Evolutionary conservation across 2,888 invertebrate genomes (phyloP).

Genomic region (Vanessa cardui): DNA sequence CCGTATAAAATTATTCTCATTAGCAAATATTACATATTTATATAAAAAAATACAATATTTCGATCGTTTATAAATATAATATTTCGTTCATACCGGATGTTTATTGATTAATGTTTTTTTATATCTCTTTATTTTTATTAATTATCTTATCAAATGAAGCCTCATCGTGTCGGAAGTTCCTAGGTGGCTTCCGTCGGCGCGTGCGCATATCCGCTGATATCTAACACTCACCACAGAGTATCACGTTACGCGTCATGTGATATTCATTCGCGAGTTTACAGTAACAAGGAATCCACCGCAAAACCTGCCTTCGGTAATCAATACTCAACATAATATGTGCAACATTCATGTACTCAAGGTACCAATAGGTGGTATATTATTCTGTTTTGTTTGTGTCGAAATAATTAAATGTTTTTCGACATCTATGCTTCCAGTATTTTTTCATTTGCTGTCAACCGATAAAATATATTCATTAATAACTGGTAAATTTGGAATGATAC

Average conservation of each 20-base stretch:
- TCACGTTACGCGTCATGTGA: slow-evolving; percentile 53
- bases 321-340: slow-evolving; percentile 34
- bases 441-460: no score
- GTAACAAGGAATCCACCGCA: slow-evolving; percentile 42
- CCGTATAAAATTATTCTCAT: background rate
- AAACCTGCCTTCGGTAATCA: slow-evolving; percentile 42
- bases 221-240: slow-evolving; percentile 55
- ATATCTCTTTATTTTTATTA: background rate
- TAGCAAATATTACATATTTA: background rate
- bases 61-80: background rate
- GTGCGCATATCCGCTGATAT: slow-evolving; percentile 63
- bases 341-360: background rate
- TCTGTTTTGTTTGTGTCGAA: background rate
- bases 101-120: slow-evolving; percentile 1
- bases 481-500: background rate
- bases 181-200: slow-evolving; percentile 73
- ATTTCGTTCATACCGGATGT: slow-evolving; percentile 14
- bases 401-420: no score
- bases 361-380: background rate
- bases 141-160: slow-evolving; percentile 55
- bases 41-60: background rate
- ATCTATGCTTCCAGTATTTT: no score
- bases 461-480: no score
- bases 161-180: slow-evolving; percentile 72
- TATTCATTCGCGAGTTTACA: slow-evolving; percentile 45